A percentile compares a stretch with the other conserved stretches of the same genome.
These are phyloP conservation scores for Butorides virescens DNA, from an alignment of 2,113 vertebrate species.

Conservation along the genomic window DNA sequence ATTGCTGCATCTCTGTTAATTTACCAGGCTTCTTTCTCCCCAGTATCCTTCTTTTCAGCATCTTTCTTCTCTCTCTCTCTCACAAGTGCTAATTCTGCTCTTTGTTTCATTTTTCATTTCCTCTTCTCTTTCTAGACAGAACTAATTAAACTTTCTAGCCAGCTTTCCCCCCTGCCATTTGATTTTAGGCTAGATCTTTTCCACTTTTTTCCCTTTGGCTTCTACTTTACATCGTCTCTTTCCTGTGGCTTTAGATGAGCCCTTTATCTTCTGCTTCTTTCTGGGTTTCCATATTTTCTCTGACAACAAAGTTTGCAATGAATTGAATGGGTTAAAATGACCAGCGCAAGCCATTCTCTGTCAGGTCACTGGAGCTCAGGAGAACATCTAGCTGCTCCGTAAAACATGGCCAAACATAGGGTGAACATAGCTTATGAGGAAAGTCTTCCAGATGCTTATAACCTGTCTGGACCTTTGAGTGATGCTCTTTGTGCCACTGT, in stretches of 20 bases:
- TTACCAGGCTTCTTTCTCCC: background rate
- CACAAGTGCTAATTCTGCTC: background rate
- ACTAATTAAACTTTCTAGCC: background rate
- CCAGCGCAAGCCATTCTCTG: background rate
- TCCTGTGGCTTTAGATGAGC: background rate
- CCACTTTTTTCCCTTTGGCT: background rate
- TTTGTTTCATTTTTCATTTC: slow-evolving; percentile 34
- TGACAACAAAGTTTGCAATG: background rate
- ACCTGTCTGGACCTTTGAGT: background rate
- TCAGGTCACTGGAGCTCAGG: background rate
- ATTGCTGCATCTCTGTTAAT: background rate
- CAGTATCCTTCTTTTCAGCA: background rate
- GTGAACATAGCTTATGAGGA: background rate
- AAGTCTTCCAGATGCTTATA: background rate
- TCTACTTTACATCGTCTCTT: background rate
- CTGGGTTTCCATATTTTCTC: background rate
- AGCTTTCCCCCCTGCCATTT: fast-evolving
- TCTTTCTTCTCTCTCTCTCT: background rate
- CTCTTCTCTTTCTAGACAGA: background rate
- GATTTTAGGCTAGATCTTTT: background rate
- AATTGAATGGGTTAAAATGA: background rate
- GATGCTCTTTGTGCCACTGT: fast-evolving
- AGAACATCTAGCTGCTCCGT: background rate
- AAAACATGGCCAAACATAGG: background rate
- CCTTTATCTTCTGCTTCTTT: background rate